Evolutionary conservation across 2,113 vertebrate genomes (phyloP), one percentile per base, ranked within the genome.

Genomic region (Clarias macrocephalus): DNA sequence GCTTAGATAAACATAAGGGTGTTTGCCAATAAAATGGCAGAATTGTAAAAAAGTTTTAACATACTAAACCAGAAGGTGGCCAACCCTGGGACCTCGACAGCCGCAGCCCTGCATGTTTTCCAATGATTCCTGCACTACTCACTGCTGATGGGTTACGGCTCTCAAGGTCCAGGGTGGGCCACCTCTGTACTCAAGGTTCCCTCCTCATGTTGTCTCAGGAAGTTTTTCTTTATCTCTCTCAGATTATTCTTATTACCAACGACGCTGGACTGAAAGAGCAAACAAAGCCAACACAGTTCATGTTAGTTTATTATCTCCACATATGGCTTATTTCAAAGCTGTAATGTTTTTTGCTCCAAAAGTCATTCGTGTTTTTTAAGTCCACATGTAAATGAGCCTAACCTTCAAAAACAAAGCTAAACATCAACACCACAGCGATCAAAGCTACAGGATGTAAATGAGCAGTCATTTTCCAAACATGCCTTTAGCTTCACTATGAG

Each of bases 381-480:
- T 82, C 25, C 4, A 4, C 52, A 56, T 56, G 52, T 56, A 56
- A 79, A 79, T 79, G 25, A 56, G 52, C 28, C 28, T 28, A 56
- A 56, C 13, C 13, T 79, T 79, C n/a, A n/a, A 82, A 65, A 65
- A 62, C 28, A 18, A 62, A 62, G 5, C 37, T 37, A 33, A 30
- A 81, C 30, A 82, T 42, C 80, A 21, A 83, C 68, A 54, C 3
- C 8, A 54, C n/a, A 7, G 12, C 30, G 48, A 56, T 70, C 52
- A 72, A 54, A 85, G 83, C 83, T 28, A 62, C 59, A 23, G 54
- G 57, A 83, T 52, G 13, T 63, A 59, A 85, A 21, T 25, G 33
- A 73, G 52, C 59, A 75, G 21, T 75, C 21, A 0, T 30, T 28
- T 75, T 37, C 23, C 68, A 75, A 60, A 62, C 54, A 42, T n/a